Evolutionary conservation across 1,140 invertebrate species (phyloP), one percentile per base, ranked within the genome.

Genomic region (Aphelenchoides fujianensis): DNA sequence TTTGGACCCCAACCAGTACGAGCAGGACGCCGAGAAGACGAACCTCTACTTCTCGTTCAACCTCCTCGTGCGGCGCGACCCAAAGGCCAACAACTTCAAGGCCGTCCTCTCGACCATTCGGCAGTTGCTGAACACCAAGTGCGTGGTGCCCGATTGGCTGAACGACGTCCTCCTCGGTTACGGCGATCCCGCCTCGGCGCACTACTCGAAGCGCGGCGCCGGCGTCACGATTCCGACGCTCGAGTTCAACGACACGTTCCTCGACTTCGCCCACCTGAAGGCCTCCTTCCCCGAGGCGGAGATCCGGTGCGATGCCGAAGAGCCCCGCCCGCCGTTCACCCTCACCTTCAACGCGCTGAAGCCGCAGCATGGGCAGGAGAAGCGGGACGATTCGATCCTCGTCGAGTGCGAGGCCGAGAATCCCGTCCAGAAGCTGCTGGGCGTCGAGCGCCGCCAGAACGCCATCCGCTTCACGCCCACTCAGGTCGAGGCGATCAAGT

Each of bases 51-150:
- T 94, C 84, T 91, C 91, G n/a, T 98, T 99, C 84, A 99, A 98
- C 85, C 90, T 99, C 31, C 89, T 99, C 57, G 92, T 99, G 89
- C 88, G 97, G 59, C 88, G 97, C 31, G 97, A 97, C 86, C 95
- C 97, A 0, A 98, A 99, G 85, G 94, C 98, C 85, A 99, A 99
- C 84, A 99, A 99, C 86, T 99, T 99, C 84, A 89, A 99, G 87
- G 96, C 96, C 0, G 97, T 99, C 5, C 85, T 99, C 72, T 94
- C 98, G 86, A 99, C 97, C 0, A 98, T 99, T 74, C 87, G 96
- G 2, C 93, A 97, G 85, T 88, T 99, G 57, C 98, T 99, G 94
- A 99, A 98, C 83, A 97, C 95, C 0, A 92, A 97, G 84, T 98
- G 94, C 86, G 95, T 99, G 19, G 96, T 99, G 0, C 97, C 97